These are phyloP conservation scores for Perognathus longimembris DNA, from an alignment of 2,113 vertebrate genomes.

Conservation along the genomic window DNA sequence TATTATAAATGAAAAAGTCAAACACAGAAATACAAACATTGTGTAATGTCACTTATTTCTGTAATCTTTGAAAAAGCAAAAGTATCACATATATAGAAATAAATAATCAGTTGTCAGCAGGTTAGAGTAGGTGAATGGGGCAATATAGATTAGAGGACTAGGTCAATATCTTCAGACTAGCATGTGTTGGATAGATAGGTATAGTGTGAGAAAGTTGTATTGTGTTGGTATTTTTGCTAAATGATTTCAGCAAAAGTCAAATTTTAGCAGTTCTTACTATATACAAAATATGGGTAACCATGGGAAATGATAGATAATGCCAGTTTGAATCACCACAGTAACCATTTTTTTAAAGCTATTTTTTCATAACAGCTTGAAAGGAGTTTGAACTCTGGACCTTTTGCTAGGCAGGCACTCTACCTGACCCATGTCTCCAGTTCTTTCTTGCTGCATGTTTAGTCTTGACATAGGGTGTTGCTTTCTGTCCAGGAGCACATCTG, in stretches of 20 bases:
- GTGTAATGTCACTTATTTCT: not conserved
- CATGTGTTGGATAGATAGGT: not conserved
- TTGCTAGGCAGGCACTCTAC: too few species aligned
- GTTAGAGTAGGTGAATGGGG: not conserved
- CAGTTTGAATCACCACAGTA: not conserved
- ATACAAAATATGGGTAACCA: not conserved
- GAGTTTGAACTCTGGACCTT: too few species aligned
- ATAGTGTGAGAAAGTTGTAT: not conserved
- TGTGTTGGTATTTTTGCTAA: not conserved
- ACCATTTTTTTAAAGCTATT: not conserved
- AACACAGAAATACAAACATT: not conserved
- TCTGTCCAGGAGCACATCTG: too few species aligned
- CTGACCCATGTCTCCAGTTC: too few species aligned
- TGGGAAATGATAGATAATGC: too few species aligned
- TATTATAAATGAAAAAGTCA: not conserved
- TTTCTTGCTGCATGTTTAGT: too few species aligned
- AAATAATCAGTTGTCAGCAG: not conserved
- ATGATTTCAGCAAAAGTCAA: not conserved
- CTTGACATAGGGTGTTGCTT: too few species aligned
- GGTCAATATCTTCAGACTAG: not conserved
- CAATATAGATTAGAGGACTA: not conserved
- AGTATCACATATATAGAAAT: not conserved
- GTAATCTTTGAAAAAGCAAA: not conserved
- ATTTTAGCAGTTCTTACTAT: not conserved
- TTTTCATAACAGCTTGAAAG: not conserved